These are phyloP conservation scores for Pangasius sanitwongsei DNA, from an alignment of 2,797 vertebrate species.

Conservation along the genomic window DNA sequence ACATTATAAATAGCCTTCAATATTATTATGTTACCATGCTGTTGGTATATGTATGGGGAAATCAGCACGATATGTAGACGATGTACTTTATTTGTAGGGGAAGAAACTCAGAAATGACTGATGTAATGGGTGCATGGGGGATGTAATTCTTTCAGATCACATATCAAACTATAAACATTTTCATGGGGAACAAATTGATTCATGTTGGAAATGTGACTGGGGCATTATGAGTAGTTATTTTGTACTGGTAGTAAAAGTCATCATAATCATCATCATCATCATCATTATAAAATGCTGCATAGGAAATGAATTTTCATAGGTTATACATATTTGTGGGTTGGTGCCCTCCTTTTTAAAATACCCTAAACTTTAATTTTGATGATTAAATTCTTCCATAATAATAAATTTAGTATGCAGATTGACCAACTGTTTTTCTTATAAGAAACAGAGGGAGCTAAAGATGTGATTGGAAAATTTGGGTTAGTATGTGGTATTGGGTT, in stretches of 20 bases:
- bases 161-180: background rate
- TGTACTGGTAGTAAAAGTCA: background rate
- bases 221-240: background rate
- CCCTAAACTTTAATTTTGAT: background rate
- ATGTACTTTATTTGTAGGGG: background rate
- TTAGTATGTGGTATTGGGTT: background rate
- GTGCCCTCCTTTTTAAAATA: background rate
- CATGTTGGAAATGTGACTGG: background rate
- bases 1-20: constrained; percentile 8
- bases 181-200: background rate
- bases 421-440: background rate
- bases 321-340: background rate
- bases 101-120: background rate
- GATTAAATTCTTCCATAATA: background rate
- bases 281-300: background rate
- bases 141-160: background rate
- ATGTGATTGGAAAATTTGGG: background rate
- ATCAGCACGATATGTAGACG: background rate
- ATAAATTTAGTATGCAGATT: background rate
- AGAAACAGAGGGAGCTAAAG: background rate
- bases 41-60: background rate
- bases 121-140: background rate
- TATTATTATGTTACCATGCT: background rate
- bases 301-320: background rate
- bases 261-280: background rate